Base-by-base conservation (phyloP, 37 sponge, comb jelly and placozoan genomes). In the Halisarca cf. caerulea region DNA sequence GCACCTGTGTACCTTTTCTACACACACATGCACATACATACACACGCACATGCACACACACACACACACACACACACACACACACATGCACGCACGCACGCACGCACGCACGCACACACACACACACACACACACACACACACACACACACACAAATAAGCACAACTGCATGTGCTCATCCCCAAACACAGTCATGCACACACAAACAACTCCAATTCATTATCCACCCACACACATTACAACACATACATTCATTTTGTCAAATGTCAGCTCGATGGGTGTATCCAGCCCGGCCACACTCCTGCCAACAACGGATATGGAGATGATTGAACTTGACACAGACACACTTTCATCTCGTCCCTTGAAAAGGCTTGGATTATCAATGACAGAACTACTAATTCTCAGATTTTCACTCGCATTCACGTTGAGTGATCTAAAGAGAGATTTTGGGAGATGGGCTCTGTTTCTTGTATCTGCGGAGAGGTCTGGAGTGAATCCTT, bases 301-400 rank as follows among this genome's bases (percentile, higher is more conserved):
- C 21, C 3, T 39, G 20, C 77, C 77, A 15, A 74, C 77, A 42
- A 74, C 77, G 41, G 77, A 74, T 4, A 74, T 33, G 7, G 77
- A 74, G 42, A 74, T 74, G 45, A 74, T 40, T 2, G 77, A 32
- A 41, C 77, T 41, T n/a, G 45, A 5, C 24, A 74, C 77, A 44
- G 77, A 17, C 44, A 43, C 45, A 74, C 77, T 74, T 8, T 33
- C 20, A 41, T 43, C 36, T 1, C 45, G 77, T 6, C 77, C 77
- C 6, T 74, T 40, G 77, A 74, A 74, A 9, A 74, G 45, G 9
- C 44, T 74, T 8, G 45, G 6, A 42, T 74, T 40, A 23, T 74
- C 77, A 74, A 74, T 74, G 15, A 74, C 77, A 44, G 77, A 74
- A 6, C 77, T 74, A 40, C 77, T 74, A 21, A 74, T 41, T 40